Base-by-base conservation (phyloP, 2,113 vertebrate genomes). In the Colaptes auratus region DNA sequence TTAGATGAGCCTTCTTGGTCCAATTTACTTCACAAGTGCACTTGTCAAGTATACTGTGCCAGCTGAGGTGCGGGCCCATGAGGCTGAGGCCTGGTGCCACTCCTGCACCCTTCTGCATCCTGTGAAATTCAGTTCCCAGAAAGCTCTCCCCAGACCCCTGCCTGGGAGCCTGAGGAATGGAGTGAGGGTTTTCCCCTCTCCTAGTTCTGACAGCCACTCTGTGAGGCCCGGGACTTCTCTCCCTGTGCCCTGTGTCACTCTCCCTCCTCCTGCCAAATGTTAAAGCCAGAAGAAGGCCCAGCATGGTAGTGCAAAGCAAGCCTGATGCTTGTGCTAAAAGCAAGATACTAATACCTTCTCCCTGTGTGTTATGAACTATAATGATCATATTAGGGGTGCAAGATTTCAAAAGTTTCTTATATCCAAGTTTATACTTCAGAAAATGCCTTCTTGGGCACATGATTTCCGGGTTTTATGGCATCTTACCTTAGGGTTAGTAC, bases 31-130 rank as follows among this genome's bases (percentile, higher is more conserved):
- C 19, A 20, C 20, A 50, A 50, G 20, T 21, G 48, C 48, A 50
- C 19, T 50, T 50, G 48, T 50, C 48, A 50, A 50, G 19, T 21
- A 50, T 20, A 10, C 20, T 20, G 19, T 48, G 46, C 9, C 46
- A 48, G 46, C 52, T 25, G 24, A 53, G 52, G 52, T 16, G 23
- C 9, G 21, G 23, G 50, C 20, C 23, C 53, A 28, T 19, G 25
- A 55, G 53, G 27, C 2, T 1, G 0, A 0, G 13, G 19, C 5
- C 16, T 3, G 30, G 12, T 2, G 8, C 58, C 15, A 20, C 33
- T 6, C 19, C 6, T 1, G 11, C 18, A 2, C 0, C 0, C 0
- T 1, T 0, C 12, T 3, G 5, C 35, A 5, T 0, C 1, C 2
- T 1, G 13, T 15, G 28, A 6, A 16, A 8, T 17, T 0, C 13